Evolutionary conservation across 2,113 vertebrate species (phyloP).

Genomic region (Chamaea fasciata): DNA sequence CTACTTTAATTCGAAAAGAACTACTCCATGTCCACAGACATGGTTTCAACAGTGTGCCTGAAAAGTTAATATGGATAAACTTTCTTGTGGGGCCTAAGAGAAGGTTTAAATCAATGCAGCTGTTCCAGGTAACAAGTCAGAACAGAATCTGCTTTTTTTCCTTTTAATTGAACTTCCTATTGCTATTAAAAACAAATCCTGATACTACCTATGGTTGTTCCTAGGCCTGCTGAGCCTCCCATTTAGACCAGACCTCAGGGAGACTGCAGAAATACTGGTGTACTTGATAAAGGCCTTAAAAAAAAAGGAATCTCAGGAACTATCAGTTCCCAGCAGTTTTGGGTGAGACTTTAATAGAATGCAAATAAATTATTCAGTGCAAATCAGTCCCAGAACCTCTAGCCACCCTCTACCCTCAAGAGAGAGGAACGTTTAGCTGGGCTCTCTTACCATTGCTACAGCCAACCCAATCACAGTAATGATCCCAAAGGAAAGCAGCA

Average conservation of each 20-base stretch:
- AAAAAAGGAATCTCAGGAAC: not conserved
- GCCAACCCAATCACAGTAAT: slow-evolving; percentile 91
- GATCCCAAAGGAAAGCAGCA: slow-evolving; percentile 92
- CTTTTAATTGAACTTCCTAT: not conserved
- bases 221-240: not conserved
- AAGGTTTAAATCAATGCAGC: not conserved
- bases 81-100: not conserved
- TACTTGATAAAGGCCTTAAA: not conserved
- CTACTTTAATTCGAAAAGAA: not conserved
- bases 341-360: not conserved
- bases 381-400: not conserved
- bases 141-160: not conserved
- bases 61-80: not conserved
- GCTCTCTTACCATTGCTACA: slow-evolving; percentile 86
- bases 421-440: not conserved
- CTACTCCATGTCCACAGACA: not conserved
- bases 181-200: not conserved
- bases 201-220: not conserved
- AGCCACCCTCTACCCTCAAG: not conserved
- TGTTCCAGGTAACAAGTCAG: not conserved
- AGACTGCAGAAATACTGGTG: not conserved
- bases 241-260: not conserved
- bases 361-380: not conserved
- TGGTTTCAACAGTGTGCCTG: not conserved
- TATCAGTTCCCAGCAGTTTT: not conserved